phyloP scores from a whole-genome alignment of 2,797 vertebrate species.

The Coccyzus lansbergi region DNA sequence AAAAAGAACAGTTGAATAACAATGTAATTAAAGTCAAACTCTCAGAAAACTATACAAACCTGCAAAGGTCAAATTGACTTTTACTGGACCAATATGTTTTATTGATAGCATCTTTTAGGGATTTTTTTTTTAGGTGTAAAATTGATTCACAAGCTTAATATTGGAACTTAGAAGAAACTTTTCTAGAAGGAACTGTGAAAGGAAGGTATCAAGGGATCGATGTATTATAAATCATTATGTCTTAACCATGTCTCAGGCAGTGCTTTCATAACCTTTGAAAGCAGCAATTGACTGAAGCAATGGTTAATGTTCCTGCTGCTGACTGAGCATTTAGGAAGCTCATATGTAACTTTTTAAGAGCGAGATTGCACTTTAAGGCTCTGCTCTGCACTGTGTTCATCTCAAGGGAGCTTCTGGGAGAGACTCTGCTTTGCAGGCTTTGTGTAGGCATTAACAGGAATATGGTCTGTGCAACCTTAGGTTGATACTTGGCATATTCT shows the following conservation, averaged over 20 bases:
- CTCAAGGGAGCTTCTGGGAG: neutral
- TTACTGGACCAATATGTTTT: neutral
- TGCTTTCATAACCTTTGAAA: neutral
- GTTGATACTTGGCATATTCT: neutral
- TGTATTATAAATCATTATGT: slow-evolving; percentile 9
- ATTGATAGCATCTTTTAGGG: neutral
- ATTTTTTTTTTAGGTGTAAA: neutral
- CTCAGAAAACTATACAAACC: neutral
- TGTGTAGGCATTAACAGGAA: neutral
- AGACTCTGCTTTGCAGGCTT: neutral
- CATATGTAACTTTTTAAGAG: neutral
- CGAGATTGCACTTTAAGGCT: neutral
- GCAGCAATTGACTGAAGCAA: neutral
- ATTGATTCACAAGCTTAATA: neutral
- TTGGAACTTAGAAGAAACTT: neutral
- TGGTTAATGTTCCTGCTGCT: slow-evolving; percentile 26
- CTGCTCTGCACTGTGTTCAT: neutral
- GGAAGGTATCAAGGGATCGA: neutral
- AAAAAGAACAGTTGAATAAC: neutral
- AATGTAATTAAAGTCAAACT: neutral
- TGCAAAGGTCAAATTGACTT: neutral
- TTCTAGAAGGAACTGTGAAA: neutral
- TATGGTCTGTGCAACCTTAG: neutral
- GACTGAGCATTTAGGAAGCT: neutral
- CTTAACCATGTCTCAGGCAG: neutral